Evolutionary conservation across 2,888 invertebrate genomes (phyloP).

Genomic region (Meta bourneti): DNA sequence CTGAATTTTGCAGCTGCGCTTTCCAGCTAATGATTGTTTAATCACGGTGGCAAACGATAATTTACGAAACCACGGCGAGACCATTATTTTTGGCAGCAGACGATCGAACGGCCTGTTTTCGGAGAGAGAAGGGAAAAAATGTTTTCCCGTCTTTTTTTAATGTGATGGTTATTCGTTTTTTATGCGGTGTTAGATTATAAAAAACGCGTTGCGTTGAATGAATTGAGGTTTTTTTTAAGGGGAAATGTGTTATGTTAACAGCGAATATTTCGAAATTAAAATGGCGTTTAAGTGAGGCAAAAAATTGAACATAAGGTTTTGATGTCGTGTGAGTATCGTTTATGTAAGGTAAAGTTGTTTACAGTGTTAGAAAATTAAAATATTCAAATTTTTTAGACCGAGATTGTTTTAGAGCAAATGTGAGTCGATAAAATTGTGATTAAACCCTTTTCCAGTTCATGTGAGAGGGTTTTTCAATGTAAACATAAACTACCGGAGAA

Average conservation of each 20-base stretch:
- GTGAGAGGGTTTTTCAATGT: no score
- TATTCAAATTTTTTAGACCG: no score
- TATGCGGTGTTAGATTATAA: constrained; percentile 2
- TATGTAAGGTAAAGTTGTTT: no score
- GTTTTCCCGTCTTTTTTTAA: constrained; percentile 22
- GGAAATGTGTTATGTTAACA: constrained; percentile 11
- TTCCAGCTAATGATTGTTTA: constrained; percentile 67
- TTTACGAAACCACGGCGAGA: constrained; percentile 42
- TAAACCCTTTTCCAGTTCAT: no score
- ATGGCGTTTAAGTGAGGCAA: constrained; percentile 7
- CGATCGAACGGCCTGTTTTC: constrained; percentile 34
- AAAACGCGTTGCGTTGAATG: no score
- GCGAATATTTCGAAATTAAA: constrained; percentile 17
- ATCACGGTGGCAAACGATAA: constrained; percentile 61
- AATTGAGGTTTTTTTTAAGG: background rate
- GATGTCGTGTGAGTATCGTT: background rate
- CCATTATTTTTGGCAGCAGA: constrained; percentile 49
- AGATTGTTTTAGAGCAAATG: no score
- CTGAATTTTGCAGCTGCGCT: constrained; percentile 46
- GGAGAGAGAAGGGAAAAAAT: constrained; percentile 23
- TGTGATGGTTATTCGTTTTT: background rate
- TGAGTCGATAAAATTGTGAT: no score
- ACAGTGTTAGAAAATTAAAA: no score
- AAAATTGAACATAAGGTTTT: constrained; percentile 21
- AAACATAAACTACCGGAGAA: no score